These are phyloP conservation scores for Drosophila nigrodunni DNA, from an alignment of 1,140 invertebrate genomes.

Conservation along the genomic window DNA sequence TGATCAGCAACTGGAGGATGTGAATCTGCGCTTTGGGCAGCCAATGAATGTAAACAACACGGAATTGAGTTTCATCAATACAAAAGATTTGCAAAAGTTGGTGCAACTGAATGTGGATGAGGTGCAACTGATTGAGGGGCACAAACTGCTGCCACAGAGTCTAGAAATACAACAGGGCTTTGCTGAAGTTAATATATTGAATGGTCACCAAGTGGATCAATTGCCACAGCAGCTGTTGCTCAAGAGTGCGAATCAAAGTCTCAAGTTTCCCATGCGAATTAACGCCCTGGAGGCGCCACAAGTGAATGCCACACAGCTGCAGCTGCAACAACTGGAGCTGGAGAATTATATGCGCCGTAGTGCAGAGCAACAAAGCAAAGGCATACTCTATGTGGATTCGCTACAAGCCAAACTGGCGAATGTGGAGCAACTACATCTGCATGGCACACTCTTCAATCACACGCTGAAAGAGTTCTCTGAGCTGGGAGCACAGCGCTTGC, in stretches of 20 bases:
- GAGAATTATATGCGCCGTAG: conserved; percentile 43
- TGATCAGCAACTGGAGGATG: conserved; percentile 56
- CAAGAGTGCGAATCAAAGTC: conserved; percentile 84
- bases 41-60: conserved; percentile 74
- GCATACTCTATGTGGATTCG: conserved; percentile 44
- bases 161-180: conserved; percentile 72
- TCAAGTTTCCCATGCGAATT: conserved; percentile 63
- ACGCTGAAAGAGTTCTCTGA: conserved; percentile 43
- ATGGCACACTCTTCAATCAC: conserved; percentile 63
- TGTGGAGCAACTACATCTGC: conserved; percentile 50
- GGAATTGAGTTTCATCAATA: conserved; percentile 69
- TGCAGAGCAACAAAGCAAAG: conserved; percentile 43
- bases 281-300: conserved; percentile 24
- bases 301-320: conserved; percentile 39
- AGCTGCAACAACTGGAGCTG: conserved; percentile 35
- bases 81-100: conserved; percentile 61
- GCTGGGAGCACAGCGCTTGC: conserved; percentile 52
- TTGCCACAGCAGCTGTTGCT: conserved; percentile 75
- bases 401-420: conserved; percentile 28
- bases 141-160: conserved; percentile 61
- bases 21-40: conserved; percentile 82
- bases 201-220: conserved; percentile 80
- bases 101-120: conserved; percentile 63
- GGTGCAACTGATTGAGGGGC: conserved; percentile 66
- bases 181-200: conserved; percentile 80